phyloP scores from a whole-genome alignment of 1,140 invertebrate species.

The Brachionus plicatilis region DNA sequence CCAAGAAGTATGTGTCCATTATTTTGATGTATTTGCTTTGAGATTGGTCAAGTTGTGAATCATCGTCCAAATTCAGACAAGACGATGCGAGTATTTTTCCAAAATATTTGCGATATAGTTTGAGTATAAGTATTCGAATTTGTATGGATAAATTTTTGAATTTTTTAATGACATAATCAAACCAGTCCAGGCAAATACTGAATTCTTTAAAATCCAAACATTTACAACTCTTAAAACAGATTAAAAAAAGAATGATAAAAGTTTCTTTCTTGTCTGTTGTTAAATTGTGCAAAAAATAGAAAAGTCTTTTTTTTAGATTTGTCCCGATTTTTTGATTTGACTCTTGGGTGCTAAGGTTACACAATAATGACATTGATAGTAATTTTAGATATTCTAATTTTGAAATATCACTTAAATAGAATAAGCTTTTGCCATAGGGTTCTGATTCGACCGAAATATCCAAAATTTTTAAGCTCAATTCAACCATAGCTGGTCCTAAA shows the following conservation, averaged over 20 bases:
- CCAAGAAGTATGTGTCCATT: background rate
- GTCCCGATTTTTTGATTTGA: background rate
- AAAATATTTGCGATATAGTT: background rate
- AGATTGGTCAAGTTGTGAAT: background rate
- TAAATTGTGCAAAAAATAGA: background rate
- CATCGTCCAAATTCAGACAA: background rate
- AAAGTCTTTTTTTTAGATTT: background rate
- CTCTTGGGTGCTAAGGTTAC: background rate
- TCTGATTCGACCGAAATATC: background rate
- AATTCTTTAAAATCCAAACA: background rate
- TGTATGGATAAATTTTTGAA: background rate
- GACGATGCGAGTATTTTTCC: background rate
- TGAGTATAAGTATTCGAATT: background rate
- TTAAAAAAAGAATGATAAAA: background rate
- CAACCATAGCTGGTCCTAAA: background rate
- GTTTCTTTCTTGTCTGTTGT: background rate
- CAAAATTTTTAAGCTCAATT: background rate
- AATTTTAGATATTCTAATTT: constrained; percentile 1
- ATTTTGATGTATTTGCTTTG: background rate
- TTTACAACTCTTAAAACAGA: background rate
- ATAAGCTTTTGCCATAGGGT: background rate
- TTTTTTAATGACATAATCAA: background rate
- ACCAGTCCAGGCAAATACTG: background rate
- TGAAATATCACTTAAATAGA: background rate
- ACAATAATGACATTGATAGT: background rate